Evolutionary conservation across 2,797 vertebrate genomes (phyloP), one percentile per base, ranked within the genome.

Genomic region (Platalea minor): DNA sequence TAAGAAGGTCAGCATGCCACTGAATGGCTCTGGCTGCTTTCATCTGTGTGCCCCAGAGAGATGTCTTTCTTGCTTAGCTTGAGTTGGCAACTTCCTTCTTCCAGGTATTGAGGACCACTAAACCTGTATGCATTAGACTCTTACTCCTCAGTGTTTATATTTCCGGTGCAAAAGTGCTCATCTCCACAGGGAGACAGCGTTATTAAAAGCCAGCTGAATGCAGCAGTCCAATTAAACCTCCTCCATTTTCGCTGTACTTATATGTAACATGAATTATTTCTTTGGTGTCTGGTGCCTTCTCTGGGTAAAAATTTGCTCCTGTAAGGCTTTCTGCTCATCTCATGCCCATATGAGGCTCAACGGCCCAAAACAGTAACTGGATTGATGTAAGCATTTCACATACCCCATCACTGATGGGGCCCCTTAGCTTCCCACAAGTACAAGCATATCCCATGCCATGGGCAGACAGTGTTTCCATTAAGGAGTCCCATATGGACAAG

Each of bases 1-100:
- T 21, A 50, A 18, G 41, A 63, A 64, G 10, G 4, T 5, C 26
- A 43, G 15, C 1, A 0, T 0, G 0, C 8, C 23, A 6, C 6
- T 48, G 17, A 15, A 51, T 48, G 24, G 8, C 26, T 77, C 29
- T 76, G 37, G 13, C 10, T 73, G 13, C 7, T 61, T 12, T 78
- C n/a, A 33, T 28, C 45, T 37, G 5, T 68, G 8, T 64, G 19
- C 9, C 4, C 3, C 48, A 48, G 4, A 17, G 15, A 43, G 24
- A 69, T 7, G 14, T 29, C 21, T 61, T 56, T n/a, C 60, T 65
- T 41, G 5, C 21, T 46, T 45, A 63, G 14, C 23, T 41, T 46
- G 33, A 72, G 46, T 14, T 56, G 43, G 8, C 33, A 15, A 25
- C 15, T 37, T 54, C 16, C 16, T 60, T 76, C 10, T 18, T 48